Evolutionary conservation across 2,113 vertebrate species (phyloP), one percentile per base, ranked within the genome.

Genomic region (Cryptotis parvus): DNA sequence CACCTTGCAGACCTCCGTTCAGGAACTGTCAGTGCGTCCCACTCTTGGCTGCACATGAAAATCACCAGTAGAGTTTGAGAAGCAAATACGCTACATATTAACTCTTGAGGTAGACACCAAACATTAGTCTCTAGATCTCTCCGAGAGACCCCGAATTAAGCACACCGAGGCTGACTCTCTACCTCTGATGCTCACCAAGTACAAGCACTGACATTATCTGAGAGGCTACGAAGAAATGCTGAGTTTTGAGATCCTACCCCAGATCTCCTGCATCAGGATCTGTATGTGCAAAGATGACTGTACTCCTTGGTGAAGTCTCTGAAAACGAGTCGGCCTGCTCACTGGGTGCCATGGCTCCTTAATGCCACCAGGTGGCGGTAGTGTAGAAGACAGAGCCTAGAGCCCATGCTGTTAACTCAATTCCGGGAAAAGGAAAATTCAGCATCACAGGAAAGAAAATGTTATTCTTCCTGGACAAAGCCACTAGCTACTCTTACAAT

Each of bases 351-450:
- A 31, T 79, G 58, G 70, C 72, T 35, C 9, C 75, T 24, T 3
- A 7, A 0, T 43, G 43, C 91, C 90, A 93, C 91, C 75, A 92
- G 95, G 90, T 68, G 95, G 90, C 84, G 61, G 11, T 49, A 14
- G 45, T 10, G 27, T 22, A 58, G 65, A 77, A 45, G 45, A 15
- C 1, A 3, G 22, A 27, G 52, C 41, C 85, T 79, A 69, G 65
- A 43, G 31, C 52, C 39, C 39, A 41, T 29, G 49, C 55, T 61
- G n/a, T 58, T 4, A 33, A 41, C 15, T 16, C 43, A 80, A 31
- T 66, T 20, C 43, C 4, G 1, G 35, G 16, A 45, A 87, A 88
- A 55, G 33, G 27, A 82, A 49, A 63, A 82, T 39, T 26, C 24
- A 7, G 9, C 31, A 43, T 75, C 69, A 55, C 6, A 0, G 65